Percentiles rank a stretch among this genome's conserved stretches.
These are phyloP conservation scores for Urosaurus nigricauda DNA, from an alignment of 2,797 vertebrate genomes.

Conservation along the genomic window DNA sequence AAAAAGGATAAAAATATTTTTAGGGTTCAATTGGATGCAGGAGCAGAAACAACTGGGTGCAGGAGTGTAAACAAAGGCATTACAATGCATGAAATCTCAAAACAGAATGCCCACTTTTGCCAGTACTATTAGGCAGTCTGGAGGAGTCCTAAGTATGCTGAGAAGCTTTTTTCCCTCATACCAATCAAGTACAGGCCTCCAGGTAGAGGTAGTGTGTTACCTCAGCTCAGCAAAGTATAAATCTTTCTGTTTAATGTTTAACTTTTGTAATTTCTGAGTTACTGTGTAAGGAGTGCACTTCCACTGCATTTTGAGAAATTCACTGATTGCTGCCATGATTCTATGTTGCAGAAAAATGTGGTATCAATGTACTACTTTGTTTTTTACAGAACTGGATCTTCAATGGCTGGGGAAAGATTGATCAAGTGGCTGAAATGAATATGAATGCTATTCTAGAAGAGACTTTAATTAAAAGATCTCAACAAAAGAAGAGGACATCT, in stretches of 20 bases:
- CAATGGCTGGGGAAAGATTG: slow-evolving; percentile 81
- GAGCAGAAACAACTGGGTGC: too few relatives aligned
- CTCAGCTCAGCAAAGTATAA: slow-evolving; percentile 42
- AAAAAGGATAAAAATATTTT: too few relatives aligned
- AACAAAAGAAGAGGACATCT: slow-evolving; percentile 94
- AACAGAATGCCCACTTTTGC: too few relatives aligned
- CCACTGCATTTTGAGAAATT: slow-evolving; percentile 19
- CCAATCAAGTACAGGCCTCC: slow-evolving; percentile 9
- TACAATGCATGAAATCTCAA: too few relatives aligned
- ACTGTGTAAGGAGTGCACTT: slow-evolving; percentile 36
- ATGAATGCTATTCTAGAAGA: slow-evolving; percentile 87
- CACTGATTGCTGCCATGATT: background rate
- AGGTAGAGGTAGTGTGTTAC: background rate
- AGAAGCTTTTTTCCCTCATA: slow-evolving; percentile 12
- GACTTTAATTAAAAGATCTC: slow-evolving; percentile 93
- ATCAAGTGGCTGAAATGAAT: slow-evolving; percentile 86
- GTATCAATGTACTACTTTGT: background rate
- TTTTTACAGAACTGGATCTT: slow-evolving; percentile 73
- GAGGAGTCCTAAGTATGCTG: background rate
- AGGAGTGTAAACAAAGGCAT: too few relatives aligned
- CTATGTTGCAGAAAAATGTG: background rate
- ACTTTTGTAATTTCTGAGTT: slow-evolving; percentile 58
- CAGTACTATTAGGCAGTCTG: too few relatives aligned
- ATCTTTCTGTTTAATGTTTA: slow-evolving; percentile 68
- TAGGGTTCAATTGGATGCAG: too few relatives aligned